Evolutionary conservation across 2,797 vertebrate species (phyloP), one percentile per base, ranked within the genome.

Genomic region (Mormyrops attenuatus): DNA sequence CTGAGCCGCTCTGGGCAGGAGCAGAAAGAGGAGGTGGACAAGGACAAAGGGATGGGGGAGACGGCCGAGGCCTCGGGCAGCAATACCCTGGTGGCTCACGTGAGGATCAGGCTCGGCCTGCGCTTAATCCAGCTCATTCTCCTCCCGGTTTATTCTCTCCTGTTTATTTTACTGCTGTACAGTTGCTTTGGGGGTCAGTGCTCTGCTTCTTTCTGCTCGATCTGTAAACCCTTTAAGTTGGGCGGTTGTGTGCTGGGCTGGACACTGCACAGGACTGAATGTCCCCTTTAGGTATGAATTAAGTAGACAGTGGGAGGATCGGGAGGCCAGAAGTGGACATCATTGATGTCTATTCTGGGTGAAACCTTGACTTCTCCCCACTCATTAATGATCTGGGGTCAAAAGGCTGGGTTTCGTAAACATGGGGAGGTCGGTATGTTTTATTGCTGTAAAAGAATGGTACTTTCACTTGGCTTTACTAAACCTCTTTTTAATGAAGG

Each of bases 51-150:
- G 90, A 92, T 66, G 85, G 92, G 89, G 0, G 95, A 95, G 88
- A 73, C 91, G 88, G 47, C 88, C 13, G 90, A 92, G 5, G 38
- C 17, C 44, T 69, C 0, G 11, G 17, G 95, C 0, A 96, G 96
- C 91, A 97, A 95, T 88, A 90, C 95, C 15, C 97, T 99, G 89
- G 97, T 99, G 90, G 96, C 96, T 77, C 98, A 99, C 3, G 98
- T 99, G 95, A 94, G 97, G 95, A 0, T 47, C 11, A 88, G 22
- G 38, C 85, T 20, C 26, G 0, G 44, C 9, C 13, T 17, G 5
- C 17, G 17, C 30, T 1, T 88, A 34, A 41, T 26, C 55, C 60
- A 52, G n/a, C 20, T 85, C 20, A 13, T 38, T 26, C 6, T 85
- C 44, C 17, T 85, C 82, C 82, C 30, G 38, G 4, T 41, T 77